Evolutionary conservation across 2,888 invertebrate species (phyloP).

Genomic region (Papilio protenor): DNA sequence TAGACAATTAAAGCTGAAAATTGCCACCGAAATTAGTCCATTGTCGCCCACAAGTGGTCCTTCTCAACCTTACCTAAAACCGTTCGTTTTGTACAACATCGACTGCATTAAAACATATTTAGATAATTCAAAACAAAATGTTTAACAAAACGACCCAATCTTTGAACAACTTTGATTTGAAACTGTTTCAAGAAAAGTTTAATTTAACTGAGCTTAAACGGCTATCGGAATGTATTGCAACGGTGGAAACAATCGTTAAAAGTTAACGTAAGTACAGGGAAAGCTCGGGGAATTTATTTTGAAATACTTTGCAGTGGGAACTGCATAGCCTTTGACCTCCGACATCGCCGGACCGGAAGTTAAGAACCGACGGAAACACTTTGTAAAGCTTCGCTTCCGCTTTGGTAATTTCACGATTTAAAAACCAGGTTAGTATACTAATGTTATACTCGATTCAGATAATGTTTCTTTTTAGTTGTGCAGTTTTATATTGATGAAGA

Average conservation of each 20-base stretch:
- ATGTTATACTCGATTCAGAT: not conserved
- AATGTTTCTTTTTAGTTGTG: not conserved
- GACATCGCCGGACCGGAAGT: slow-evolving; percentile 23
- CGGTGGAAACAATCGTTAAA: slow-evolving; percentile 21
- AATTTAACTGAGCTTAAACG: slow-evolving; percentile 10
- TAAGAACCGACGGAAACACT: slow-evolving; percentile 24
- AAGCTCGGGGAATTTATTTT: slow-evolving; percentile 21
- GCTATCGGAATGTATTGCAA: slow-evolving; percentile 15
- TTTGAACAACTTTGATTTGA: slow-evolving; percentile 15
- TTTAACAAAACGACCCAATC: not conserved
- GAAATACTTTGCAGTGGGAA: slow-evolving; percentile 10
- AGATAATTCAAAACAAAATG: not conserved
- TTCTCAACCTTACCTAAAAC: not conserved
- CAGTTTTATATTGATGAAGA: not conserved
- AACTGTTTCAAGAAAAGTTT: slow-evolving; percentile 12
- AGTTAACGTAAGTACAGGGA: slow-evolving; percentile 19
- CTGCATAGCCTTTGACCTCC: slow-evolving; percentile 22
- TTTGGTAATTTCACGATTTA: slow-evolving; percentile 16
- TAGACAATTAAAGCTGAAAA: not conserved
- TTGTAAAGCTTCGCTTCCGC: slow-evolving; percentile 13
- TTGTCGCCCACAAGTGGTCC: too few species aligned
- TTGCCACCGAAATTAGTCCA: not conserved
- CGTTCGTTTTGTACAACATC: not conserved
- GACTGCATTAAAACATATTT: not conserved
- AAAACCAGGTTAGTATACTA: slow-evolving; percentile 3